Conservation (phyloP, 2,113 vertebrate species). For the Hypocryptadius cinnamomeus region DNA sequence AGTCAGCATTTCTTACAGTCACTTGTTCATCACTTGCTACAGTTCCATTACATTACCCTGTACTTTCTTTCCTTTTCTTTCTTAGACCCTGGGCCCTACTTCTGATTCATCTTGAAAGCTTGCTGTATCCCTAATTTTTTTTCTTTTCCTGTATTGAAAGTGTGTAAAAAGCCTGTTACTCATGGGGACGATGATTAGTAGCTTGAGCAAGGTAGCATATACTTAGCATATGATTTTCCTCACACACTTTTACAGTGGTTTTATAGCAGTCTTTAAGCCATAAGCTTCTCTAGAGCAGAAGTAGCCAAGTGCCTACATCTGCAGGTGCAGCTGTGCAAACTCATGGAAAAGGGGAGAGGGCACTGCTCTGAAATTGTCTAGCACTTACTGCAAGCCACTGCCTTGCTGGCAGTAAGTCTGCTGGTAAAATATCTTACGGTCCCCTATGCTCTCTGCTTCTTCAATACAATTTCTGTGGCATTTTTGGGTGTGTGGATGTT, state of each 20-base stretch:
- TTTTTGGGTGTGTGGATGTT: not conserved
- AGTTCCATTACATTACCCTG: not conserved
- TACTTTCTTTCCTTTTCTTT: not conserved
- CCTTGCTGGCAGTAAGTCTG: not conserved
- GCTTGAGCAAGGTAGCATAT: not conserved
- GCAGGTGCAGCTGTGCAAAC: not conserved
- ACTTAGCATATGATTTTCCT: not conserved
- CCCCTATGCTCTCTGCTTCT: not conserved
- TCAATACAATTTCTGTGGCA: not conserved
- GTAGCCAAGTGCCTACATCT: accelerated
- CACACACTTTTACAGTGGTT: not conserved
- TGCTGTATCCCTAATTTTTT: not conserved
- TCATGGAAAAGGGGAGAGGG: not conserved
- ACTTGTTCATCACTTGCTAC: not conserved
- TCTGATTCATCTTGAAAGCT: not conserved
- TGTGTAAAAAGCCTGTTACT: not conserved
- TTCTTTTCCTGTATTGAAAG: not conserved
- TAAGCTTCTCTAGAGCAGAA: not conserved
- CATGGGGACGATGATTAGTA: not conserved
- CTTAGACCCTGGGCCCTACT: not conserved
- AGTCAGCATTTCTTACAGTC: not conserved
- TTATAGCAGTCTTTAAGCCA: not conserved
- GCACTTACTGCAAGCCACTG: not conserved
- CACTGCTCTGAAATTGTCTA: not conserved
- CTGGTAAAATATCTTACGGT: not conserved